Evolutionary conservation across 2,888 invertebrate genomes (phyloP).

Genomic region (Piscicola geometra): DNA sequence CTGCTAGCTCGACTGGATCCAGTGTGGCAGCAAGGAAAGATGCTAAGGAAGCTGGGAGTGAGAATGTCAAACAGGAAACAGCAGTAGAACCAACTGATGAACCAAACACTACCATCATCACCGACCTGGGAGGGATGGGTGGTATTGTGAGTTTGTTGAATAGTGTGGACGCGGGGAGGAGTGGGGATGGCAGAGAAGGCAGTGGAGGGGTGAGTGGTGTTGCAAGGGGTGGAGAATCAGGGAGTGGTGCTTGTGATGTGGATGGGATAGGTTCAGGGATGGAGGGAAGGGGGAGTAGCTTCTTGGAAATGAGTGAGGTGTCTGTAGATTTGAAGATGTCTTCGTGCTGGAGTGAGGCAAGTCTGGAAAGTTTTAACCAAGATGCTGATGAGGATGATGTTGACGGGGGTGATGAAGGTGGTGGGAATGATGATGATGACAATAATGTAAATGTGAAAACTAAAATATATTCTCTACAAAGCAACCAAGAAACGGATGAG

Average conservation of each 20-base stretch:
- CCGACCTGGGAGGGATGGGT: too few species aligned
- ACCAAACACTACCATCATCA: too few species aligned
- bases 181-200: neutral
- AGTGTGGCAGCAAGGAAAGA: neutral
- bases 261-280: neutral
- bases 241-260: neutral
- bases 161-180: too few species aligned
- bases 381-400: neutral
- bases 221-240: neutral
- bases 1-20: neutral
- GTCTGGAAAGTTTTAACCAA: neutral
- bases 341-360: conserved; percentile 30
- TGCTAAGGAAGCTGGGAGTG: neutral
- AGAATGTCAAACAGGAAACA: neutral
- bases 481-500: neutral
- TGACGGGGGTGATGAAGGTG: neutral
- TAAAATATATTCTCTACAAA: too few species aligned
- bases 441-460: neutral
- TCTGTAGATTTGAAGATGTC: conserved; percentile 12
- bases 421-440: neutral
- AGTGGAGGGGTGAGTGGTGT: neutral
- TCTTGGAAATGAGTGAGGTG: neutral
- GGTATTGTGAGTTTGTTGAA: too few species aligned
- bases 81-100: too few species aligned
- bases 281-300: too few species aligned